phyloP scores from a whole-genome alignment of 2,888 invertebrate genomes.

The Machimus atricapillus region DNA sequence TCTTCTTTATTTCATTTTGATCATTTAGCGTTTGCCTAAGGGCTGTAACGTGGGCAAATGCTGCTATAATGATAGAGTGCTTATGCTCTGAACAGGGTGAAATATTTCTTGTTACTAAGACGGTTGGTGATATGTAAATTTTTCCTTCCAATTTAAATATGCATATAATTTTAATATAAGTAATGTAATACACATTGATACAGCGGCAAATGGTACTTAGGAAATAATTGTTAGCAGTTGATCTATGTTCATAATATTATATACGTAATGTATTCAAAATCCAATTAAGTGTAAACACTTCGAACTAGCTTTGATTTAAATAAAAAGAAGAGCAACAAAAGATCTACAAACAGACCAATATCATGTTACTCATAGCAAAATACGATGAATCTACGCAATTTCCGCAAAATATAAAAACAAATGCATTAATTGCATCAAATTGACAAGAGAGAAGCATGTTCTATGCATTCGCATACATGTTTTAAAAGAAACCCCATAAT shows the following conservation, averaged over 20 bases:
- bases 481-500: background rate
- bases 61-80: slow-evolving; percentile 10
- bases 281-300: background rate
- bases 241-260: too few relatives aligned
- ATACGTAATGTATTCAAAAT: background rate
- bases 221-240: too few relatives aligned
- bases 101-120: background rate
- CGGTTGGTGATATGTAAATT: background rate
- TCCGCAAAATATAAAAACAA: background rate
- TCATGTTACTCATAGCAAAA: background rate
- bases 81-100: background rate
- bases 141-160: background rate
- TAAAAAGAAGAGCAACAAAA: background rate
- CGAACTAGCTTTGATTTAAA: background rate
- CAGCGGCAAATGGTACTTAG: too few relatives aligned
- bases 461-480: background rate
- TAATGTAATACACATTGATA: too few relatives aligned
- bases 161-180: background rate
- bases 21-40: slow-evolving; percentile 8
- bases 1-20: slow-evolving; percentile 24
- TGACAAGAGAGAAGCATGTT: background rate
- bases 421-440: background rate
- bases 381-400: background rate
- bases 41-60: slow-evolving; percentile 9
- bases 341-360: background rate